Evolutionary conservation across 2,888 invertebrate species (phyloP), one percentile per base, ranked within the genome.

Genomic region (Macroteleia sp.): DNA sequence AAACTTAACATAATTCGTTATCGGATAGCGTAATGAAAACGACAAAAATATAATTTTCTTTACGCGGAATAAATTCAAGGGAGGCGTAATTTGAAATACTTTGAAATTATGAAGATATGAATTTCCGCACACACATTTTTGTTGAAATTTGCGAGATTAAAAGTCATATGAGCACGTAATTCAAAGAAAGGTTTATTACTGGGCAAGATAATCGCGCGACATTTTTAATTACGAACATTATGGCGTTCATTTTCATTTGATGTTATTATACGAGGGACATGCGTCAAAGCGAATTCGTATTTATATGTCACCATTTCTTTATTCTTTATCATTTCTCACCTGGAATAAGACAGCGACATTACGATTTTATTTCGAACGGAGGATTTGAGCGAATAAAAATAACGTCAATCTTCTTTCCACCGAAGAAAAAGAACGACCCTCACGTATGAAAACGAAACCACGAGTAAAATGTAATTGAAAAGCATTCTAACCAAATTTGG

Each of bases 181-280:
- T 64, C 39, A 57, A 57, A 57, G 34, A 16, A 42, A 73, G 62
- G 56, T 48, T 39, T 73, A 73, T 64, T 73, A 56, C 36, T n/a
- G 19, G 30, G 32, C 12, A 48, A 56, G 61, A 70, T 74, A 74
- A 74, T 57, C 59, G 41, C 59, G 56, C 46, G 52, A 66, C 57
- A 44, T 74, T 66, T 74, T 57, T 66, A 74, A 74, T 74, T 74
- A 74, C 46, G 44, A 74, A 74, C 52, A 52, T 59, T 52, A 50
- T 57, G 50, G 52, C 42, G 52, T 52, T 44, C 46, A 22, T 46
- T 66, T 74, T 74, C 66, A 50, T 66, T 74, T 59, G 52, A 74
- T 17, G 44, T 61, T 70, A 54, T 59, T 59, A 50, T 46, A 61
- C 39, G 30, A 30, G 16, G 54, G 10, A 25, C 48, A 30, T 19